Percentiles rank a stretch among this genome's conserved stretches.
Conservation (phyloP, 2,888 invertebrate genomes). For the Ditula angustiorana region DNA sequence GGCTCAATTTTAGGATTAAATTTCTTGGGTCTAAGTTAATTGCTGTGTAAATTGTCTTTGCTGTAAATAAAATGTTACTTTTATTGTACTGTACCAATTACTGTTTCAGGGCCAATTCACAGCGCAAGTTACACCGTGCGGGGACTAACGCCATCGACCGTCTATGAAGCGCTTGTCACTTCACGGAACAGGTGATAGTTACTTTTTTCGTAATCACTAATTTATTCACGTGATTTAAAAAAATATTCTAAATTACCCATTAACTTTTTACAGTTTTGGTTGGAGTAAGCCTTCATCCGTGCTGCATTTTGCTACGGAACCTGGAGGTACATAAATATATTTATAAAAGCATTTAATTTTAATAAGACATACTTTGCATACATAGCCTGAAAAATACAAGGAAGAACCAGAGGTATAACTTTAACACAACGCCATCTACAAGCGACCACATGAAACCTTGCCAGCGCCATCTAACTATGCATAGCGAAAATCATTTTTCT, state of each 20-base stretch:
- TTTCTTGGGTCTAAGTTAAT: too few species aligned
- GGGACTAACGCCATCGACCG: slow-evolving; percentile 89
- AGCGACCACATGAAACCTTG: neutral
- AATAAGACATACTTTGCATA: too few species aligned
- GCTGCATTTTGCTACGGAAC: slow-evolving; percentile 91
- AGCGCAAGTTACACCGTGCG: slow-evolving; percentile 90
- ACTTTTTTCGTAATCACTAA: too few species aligned
- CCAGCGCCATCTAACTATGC: neutral
- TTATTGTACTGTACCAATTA: too few species aligned
- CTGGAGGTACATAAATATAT: slow-evolving; percentile 85
- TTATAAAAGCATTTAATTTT: neutral
- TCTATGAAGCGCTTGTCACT: slow-evolving; percentile 92
- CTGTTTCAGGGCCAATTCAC: slow-evolving; percentile 90
- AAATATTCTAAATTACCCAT: too few species aligned
- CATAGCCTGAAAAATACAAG: too few species aligned
- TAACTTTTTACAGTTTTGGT: slow-evolving; percentile 86
- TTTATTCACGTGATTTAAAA: too few species aligned
- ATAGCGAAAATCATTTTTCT: too few species aligned
- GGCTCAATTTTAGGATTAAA: too few species aligned
- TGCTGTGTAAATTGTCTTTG: too few species aligned
- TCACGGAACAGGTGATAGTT: slow-evolving; percentile 87
- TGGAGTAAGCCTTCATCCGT: slow-evolving; percentile 92
- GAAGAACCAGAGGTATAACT: too few species aligned
- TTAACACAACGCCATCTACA: neutral
- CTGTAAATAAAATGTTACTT: slow-evolving; percentile 30